Conservation (phyloP, 2,888 invertebrate genomes). For the Brachyptera risi region DNA sequence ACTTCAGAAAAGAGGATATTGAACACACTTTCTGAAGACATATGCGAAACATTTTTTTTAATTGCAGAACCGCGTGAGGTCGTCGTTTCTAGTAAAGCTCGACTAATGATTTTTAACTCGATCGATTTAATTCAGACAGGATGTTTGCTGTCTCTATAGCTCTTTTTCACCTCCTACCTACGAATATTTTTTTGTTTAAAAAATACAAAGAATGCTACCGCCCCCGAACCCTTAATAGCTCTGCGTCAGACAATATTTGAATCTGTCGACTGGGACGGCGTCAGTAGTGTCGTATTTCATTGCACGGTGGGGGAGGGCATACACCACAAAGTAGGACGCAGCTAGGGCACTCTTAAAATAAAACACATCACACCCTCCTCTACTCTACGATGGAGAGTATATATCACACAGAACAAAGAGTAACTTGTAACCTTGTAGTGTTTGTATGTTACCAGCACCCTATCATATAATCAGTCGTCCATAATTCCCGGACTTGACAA, state of each 20-base stretch:
- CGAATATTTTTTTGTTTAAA: no score
- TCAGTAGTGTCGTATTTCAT: not conserved
- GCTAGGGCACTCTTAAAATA: not conserved
- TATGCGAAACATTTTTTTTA: not conserved
- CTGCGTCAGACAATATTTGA: not conserved
- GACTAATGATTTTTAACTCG: not conserved
- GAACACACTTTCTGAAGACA: not conserved
- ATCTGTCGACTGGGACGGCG: not conserved
- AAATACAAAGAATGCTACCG: no score
- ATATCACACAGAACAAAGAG: no score
- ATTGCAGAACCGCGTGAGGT: not conserved
- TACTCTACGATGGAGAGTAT: no score
- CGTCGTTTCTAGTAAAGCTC: not conserved
- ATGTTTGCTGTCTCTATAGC: not conserved
- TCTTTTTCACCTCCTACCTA: not conserved
- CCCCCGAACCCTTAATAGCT: not conserved
- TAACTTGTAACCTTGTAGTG: no score
- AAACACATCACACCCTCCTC: conserved; percentile 5
- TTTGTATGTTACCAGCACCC: no score
- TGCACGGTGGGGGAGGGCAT: not conserved
- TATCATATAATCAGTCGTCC: no score
- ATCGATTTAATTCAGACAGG: conserved; percentile 3
- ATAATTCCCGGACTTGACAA: no score
- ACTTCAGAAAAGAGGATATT: not conserved
- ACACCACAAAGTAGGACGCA: not conserved